A percentile compares a stretch with the other conserved stretches of the same genome.
phyloP scores from a whole-genome alignment of 2,888 invertebrate species.

The Petrolisthes cinctipes region DNA sequence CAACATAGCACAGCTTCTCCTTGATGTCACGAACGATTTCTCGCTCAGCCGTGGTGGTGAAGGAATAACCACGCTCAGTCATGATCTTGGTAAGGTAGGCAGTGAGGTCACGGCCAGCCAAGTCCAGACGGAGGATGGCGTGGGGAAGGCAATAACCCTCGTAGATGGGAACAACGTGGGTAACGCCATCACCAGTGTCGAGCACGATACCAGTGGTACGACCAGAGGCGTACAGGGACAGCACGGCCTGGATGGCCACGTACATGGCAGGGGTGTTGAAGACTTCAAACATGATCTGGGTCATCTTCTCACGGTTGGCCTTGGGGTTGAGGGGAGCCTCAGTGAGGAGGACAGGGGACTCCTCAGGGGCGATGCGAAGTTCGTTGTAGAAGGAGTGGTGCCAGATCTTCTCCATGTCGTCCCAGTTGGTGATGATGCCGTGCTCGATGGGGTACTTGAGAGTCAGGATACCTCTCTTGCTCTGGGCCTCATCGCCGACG shows the following conservation, averaged over 20 bases:
- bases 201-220: constrained; percentile 96
- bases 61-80: constrained; percentile 73
- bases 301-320: constrained; percentile 96
- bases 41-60: constrained; percentile 64
- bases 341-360: constrained; percentile 71
- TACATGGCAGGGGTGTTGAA: constrained; percentile 77
- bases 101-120: constrained; percentile 96
- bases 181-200: constrained; percentile 95
- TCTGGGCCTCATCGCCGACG: constrained; percentile 96
- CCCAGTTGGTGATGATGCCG: constrained; percentile 87
- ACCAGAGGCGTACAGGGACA: constrained; percentile 93
- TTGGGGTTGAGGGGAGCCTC: constrained; percentile 95
- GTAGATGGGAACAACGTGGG: constrained; percentile 95
- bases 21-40: constrained; percentile 65
- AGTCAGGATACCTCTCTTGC: constrained; percentile 82
- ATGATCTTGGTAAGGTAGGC: constrained; percentile 98
- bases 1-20: constrained; percentile 65
- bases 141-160: constrained; percentile 92
- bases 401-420: constrained; percentile 99
- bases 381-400: constrained; percentile 99
- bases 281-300: constrained; percentile 74
- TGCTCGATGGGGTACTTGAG: constrained; percentile 74
- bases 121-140: constrained; percentile 95
- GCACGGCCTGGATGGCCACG: constrained; percentile 92
- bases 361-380: constrained; percentile 74